Conservation (phyloP, 2,888 invertebrate species). For the Drosophila glabriapex region DNA sequence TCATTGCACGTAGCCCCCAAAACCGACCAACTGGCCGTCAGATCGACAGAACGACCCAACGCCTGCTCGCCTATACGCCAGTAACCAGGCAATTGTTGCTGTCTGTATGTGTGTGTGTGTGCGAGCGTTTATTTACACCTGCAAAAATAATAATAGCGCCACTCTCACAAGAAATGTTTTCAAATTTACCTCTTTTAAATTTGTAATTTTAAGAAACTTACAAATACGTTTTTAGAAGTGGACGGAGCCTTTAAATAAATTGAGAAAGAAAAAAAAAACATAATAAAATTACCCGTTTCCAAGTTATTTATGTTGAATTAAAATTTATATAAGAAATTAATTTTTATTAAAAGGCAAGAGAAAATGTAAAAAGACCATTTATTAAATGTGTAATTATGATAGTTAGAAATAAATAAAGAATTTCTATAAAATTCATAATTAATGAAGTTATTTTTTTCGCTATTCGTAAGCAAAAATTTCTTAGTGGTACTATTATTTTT, state of each 20-base stretch:
- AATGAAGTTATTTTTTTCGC: too few relatives aligned
- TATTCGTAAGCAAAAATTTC: not conserved
- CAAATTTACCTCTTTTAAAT: not conserved
- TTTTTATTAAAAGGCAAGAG: not conserved
- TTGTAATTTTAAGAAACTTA: not conserved
- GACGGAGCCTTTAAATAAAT: not conserved
- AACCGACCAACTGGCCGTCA: slow-evolving; percentile 50
- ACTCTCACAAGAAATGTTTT: not conserved
- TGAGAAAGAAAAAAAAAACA: not conserved
- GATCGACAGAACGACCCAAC: slow-evolving; percentile 39
- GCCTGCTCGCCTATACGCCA: slow-evolving; percentile 18
- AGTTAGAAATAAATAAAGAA: not conserved
- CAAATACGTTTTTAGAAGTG: not conserved
- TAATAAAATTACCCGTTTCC: not conserved
- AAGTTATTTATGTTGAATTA: not conserved
- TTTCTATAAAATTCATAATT: not conserved
- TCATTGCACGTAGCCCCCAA: slow-evolving; percentile 76
- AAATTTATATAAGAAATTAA: not conserved
- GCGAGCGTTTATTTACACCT: not conserved
- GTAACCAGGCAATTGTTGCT: slow-evolving; percentile 34
- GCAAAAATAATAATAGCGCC: not conserved
- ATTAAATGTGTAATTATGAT: not conserved
- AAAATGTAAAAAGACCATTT: not conserved
- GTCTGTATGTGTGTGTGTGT: not conserved
- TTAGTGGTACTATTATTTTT: not conserved